phyloP scores from a whole-genome alignment of 2,113 vertebrate species.

The Hassar affinis region DNA sequence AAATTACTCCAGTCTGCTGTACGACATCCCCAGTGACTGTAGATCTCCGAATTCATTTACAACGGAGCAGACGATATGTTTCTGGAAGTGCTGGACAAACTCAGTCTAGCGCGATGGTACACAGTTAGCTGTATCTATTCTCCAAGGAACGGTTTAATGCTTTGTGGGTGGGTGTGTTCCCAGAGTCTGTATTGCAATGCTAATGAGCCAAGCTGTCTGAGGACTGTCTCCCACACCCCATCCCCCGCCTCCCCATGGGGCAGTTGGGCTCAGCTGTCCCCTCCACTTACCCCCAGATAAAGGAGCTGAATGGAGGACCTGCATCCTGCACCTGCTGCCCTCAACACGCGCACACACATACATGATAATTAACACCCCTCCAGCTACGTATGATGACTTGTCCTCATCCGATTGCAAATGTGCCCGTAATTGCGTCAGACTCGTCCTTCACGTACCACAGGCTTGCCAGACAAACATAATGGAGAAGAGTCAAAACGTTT shows the following conservation, averaged over 20 bases:
- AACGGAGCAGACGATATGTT: not conserved
- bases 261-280: slow-evolving; percentile 59
- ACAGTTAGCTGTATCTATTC: slow-evolving; percentile 17
- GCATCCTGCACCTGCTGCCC: slow-evolving; percentile 59
- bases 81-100: not conserved
- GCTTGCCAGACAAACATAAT: not conserved
- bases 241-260: slow-evolving; percentile 42
- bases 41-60: not conserved
- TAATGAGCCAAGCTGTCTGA: slow-evolving; percentile 64
- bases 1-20: not conserved
- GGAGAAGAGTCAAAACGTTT: not conserved
- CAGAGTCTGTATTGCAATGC: slow-evolving; percentile 59
- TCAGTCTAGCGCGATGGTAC: not conserved
- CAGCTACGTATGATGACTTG: slow-evolving; percentile 33
- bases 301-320: slow-evolving; percentile 49
- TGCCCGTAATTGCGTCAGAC: slow-evolving; percentile 18
- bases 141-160: slow-evolving; percentile 28
- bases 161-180: slow-evolving; percentile 27
- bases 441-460: slow-evolving; percentile 11
- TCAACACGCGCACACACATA: slow-evolving; percentile 19
- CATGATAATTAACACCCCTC: slow-evolving; percentile 45
- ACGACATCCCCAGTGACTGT: not conserved
- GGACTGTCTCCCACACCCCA: slow-evolving; percentile 42
- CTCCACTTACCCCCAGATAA: slow-evolving; percentile 51
- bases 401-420: slow-evolving; percentile 33